These are phyloP conservation scores for Bombyx mori DNA, from an alignment of 1,140 invertebrate genomes.

Conservation along the genomic window DNA sequence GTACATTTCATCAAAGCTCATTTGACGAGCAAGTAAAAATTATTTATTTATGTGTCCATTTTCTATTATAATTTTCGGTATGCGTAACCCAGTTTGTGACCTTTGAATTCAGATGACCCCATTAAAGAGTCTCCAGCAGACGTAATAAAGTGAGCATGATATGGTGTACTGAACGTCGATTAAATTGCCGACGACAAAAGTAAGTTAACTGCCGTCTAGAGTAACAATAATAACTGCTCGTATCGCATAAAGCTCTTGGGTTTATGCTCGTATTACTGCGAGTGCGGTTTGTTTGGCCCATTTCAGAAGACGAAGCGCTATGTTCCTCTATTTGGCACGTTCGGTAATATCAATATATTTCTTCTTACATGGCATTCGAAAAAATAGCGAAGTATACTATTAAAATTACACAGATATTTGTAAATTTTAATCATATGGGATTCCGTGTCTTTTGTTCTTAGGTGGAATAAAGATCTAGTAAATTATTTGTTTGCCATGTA, in stretches of 20 bases:
- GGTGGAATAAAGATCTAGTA: too few species aligned
- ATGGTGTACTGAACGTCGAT: slow-evolving; percentile 3
- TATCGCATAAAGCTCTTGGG: slow-evolving; percentile 28
- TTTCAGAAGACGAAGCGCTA: neutral
- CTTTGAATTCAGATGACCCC: neutral
- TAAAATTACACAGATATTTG: too few species aligned
- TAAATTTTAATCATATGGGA: too few species aligned
- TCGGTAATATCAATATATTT: neutral
- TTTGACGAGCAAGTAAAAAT: too few species aligned
- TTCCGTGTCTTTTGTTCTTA: too few species aligned
- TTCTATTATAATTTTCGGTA: too few species aligned
- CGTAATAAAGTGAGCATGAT: slow-evolving; percentile 2
- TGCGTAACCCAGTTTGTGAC: too few species aligned
- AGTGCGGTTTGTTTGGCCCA: slow-evolving; percentile 7
- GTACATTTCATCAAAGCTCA: too few species aligned
- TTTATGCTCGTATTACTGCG: slow-evolving; percentile 26
- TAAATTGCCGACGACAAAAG: slow-evolving; percentile 14
- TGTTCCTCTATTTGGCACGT: neutral
- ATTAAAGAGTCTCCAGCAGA: slow-evolving; percentile 2
- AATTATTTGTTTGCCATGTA: too few species aligned
- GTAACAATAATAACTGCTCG: slow-evolving; percentile 25
- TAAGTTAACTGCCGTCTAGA: slow-evolving; percentile 22
- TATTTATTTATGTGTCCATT: too few species aligned
- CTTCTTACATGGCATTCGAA: too few species aligned
- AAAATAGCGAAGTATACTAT: too few species aligned